Evolutionary conservation across 1,140 invertebrate species (phyloP), one percentile per base, ranked within the genome.

Genomic region (Drosophila truncata): DNA sequence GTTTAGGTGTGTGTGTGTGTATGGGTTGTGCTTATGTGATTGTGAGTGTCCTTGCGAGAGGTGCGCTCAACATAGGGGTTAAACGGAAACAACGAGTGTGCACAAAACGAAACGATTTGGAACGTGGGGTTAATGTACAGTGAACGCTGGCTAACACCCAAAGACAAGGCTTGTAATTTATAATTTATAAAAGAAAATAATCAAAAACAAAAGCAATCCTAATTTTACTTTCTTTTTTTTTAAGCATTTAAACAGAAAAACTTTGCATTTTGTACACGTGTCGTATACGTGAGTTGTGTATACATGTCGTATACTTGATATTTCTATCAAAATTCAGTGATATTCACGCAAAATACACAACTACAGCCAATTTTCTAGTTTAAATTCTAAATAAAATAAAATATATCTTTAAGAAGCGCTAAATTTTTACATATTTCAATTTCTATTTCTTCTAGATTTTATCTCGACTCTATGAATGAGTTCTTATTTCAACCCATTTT

Each of bases 11-110:
- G 44, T 33, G 52, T 29, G 20, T n/a, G 16, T 49, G 35, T 67
- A 23, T 73, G 27, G 62, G 65, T 73, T 55, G 65, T 41, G 61
- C 35, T 16, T 23, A 10, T 42, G 33, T 54, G 52, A 55, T n/a
- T 20, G 37, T 31, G 27, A n/a, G 20, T 31, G 49, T 37, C 14
- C 33, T 50, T 60, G 35, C 31, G 54, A 73, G 33, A 41, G 33
- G 52, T 55, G 52, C 63, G 63, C 62, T 67, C 64, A 67, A 33
- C 42, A 49, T 50, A 71, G 46, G 27, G 42, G 14, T 72, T 70
- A 70, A 58, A 58, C 41, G 35, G 23, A 49, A 57, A 9, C 31
- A 58, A 72, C 66, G 11, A 60, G 54, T 73, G 67, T 58, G 33
- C 69, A 37, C 5, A 50, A 69, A 67, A 39, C 33, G 44, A 35